Conservation (phyloP, 1,140 invertebrate species). For the Lithobius niger region DNA sequence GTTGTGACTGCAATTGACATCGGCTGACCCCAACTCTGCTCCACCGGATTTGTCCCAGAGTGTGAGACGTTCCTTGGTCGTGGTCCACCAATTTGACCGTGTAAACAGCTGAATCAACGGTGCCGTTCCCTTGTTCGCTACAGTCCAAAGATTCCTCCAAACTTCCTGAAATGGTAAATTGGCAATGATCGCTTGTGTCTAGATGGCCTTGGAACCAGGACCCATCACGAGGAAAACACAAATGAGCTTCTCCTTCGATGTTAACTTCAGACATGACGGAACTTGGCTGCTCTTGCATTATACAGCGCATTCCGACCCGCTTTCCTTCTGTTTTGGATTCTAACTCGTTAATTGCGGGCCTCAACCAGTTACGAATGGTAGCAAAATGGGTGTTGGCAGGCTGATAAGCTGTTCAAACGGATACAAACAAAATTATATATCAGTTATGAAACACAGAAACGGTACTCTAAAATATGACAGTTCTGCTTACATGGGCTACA, state of each 20-base stretch:
- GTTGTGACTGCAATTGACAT: constrained; percentile 12
- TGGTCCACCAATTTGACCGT: constrained; percentile 2
- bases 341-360: no score
- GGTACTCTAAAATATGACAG: no score
- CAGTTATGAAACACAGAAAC: no score
- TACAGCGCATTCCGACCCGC: no score
- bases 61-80: not conserved
- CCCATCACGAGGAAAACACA: constrained; percentile 30
- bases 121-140: not conserved
- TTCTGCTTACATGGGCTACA: no score
- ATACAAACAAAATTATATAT: no score
- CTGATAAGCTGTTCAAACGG: no score
- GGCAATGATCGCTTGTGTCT: constrained; percentile 22
- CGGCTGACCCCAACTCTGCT: not conserved
- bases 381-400: no score
- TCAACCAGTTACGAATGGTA: no score
- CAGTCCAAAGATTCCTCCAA: constrained; percentile 7
- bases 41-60: not conserved
- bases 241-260: constrained; percentile 25
- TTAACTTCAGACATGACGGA: constrained; percentile 11
- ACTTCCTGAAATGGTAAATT: constrained; percentile 17
- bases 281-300: no score
- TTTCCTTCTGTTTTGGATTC: no score
- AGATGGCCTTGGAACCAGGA: constrained; percentile 30
- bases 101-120: not conserved